Conservation (phyloP, 1,140 invertebrate genomes). For the Branchinecta lindahli region DNA sequence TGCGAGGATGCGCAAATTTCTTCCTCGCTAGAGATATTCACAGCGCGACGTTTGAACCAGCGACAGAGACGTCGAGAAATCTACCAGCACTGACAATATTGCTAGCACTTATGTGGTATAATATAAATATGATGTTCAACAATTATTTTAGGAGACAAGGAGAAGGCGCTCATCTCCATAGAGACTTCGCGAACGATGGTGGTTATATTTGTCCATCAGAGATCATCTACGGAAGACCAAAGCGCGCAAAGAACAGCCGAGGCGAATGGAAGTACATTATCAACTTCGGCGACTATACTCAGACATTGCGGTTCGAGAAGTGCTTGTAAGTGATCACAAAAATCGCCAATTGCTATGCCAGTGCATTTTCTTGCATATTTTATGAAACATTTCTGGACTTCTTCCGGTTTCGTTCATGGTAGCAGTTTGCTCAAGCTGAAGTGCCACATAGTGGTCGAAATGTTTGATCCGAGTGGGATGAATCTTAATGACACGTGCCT, state of each 20-base stretch:
- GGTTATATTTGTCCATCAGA: constrained; percentile 64
- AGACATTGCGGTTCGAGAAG: constrained; percentile 65
- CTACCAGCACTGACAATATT: too few relatives aligned
- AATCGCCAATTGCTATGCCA: not conserved
- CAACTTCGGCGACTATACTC: constrained; percentile 67
- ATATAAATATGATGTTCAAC: too few relatives aligned
- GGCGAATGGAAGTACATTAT: constrained; percentile 76
- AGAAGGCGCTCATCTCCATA: constrained; percentile 25
- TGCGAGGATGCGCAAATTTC: too few relatives aligned
- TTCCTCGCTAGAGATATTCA: too few relatives aligned
- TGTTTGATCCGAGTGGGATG: too few relatives aligned
- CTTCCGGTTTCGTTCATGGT: too few relatives aligned
- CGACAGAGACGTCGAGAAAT: too few relatives aligned
- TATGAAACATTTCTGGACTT: not conserved
- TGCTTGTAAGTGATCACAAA: constrained; percentile 43
- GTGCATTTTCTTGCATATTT: not conserved
- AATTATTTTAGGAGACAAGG: constrained; percentile 15
- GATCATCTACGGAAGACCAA: constrained; percentile 63
- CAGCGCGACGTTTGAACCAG: too few relatives aligned
- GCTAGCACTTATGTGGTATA: too few relatives aligned
- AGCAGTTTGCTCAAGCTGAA: too few relatives aligned
- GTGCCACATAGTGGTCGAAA: too few relatives aligned
- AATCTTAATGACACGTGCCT: too few relatives aligned
- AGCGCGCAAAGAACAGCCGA: constrained; percentile 52
- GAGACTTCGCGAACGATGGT: constrained; percentile 39